Conservation (phyloP, 37 sponge, comb jelly and placozoan genomes). For the Ianthella basta region DNA sequence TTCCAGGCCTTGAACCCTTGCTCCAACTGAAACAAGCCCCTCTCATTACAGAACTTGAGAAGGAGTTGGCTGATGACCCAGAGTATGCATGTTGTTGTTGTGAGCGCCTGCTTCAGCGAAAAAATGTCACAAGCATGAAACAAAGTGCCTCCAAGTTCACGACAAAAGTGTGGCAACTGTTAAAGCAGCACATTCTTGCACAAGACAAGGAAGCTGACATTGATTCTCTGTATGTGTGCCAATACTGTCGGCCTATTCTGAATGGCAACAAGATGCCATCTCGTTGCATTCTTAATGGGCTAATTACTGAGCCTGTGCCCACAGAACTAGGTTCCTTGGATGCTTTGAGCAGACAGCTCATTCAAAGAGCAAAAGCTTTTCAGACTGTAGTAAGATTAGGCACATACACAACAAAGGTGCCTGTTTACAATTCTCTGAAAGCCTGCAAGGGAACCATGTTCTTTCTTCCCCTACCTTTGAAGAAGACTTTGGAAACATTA, state of each 20-base stretch:
- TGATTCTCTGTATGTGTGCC: conserved; percentile 26
- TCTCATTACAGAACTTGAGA: conserved; percentile 13
- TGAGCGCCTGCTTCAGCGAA: conserved; percentile 35
- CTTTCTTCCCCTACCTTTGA: conserved; percentile 42
- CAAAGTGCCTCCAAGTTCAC: conserved; percentile 27
- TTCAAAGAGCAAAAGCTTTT: conserved; percentile 53
- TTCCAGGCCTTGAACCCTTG: not conserved
- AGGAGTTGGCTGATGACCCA: conserved; percentile 30
- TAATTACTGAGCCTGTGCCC: conserved; percentile 19
- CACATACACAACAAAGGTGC: conserved; percentile 52
- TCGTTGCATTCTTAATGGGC: conserved; percentile 43
- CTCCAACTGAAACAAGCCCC: conserved; percentile 2
- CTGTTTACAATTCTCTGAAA: conserved; percentile 33
- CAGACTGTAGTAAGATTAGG: conserved; percentile 48
- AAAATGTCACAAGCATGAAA: conserved; percentile 8
- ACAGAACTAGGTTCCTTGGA: conserved; percentile 26
- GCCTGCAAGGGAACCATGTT: conserved; percentile 49
- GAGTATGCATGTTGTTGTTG: conserved; percentile 50
- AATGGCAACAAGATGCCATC: conserved; percentile 36
- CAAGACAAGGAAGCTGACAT: not conserved
- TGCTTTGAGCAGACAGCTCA: conserved; percentile 37
- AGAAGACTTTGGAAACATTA: conserved; percentile 45
- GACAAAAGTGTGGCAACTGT: conserved; percentile 8
- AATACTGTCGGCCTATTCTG: conserved; percentile 30
- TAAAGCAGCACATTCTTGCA: not conserved